Base-by-base conservation (phyloP, 2,113 vertebrate species). In the Pimephales promelas region DNA sequence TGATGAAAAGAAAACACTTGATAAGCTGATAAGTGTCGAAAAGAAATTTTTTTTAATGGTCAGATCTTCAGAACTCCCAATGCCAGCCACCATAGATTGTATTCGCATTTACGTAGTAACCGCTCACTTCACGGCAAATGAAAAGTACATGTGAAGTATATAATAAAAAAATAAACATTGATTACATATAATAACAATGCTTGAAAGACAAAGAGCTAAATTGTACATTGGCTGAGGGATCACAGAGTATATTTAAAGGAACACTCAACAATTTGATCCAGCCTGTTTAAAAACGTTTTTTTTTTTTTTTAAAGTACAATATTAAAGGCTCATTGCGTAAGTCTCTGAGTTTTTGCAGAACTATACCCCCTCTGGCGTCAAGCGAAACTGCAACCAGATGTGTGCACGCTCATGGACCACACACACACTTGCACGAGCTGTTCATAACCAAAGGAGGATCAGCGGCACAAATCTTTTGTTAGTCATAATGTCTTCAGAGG, bases 281-380 rank as follows among this genome's bases (percentile, higher is more conserved):
- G 64, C 10, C 64, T 68, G 64, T 18, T 16, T 72, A 28, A 28
- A 28, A 28, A 28, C n/a, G n/a, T n/a, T n/a, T n/a, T n/a, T n/a
- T n/a, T n/a, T n/a, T 1, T 47, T 3, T 52, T 57, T 84, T 74
- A 13, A 16, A 77, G 83, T 57, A 24, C 56, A 84, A 10, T 82
- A 76, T 28, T 36, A 34, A 34, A 34, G 34, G 34, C 5, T 4
- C 34, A 34, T 4, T 4, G 3, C 34, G 34, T 5, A 34, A 34
- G 34, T 34, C 34, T 34, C 34, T 34, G 34, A 34, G 34, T 34
- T 34, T 34, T 34, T 34, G 34, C 34, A 34, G 34, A 34, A 34
- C 34, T 34, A 34, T 4, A 5, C 34, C 34, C 34, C 34, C 34
- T 34, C 34, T 34, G 34, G 34, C 34, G 34, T 5, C 34, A 34